phyloP scores from a whole-genome alignment of 2,113 vertebrate genomes.

The Anhinga rufa region DNA sequence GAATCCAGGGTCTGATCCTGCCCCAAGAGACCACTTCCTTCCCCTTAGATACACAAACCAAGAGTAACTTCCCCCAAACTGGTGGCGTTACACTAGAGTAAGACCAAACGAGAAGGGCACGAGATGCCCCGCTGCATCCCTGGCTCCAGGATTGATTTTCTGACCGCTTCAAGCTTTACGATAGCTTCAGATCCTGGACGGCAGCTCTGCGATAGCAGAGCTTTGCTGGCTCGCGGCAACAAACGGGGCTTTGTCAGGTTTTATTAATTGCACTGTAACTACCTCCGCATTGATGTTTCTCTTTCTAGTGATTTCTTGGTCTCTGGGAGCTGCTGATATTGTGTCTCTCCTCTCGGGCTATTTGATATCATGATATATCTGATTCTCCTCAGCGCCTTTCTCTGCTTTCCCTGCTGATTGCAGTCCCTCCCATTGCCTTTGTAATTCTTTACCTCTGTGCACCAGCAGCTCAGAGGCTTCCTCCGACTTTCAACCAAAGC shows the following conservation, averaged over 20 bases:
- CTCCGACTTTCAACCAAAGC: background rate
- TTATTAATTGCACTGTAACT: background rate
- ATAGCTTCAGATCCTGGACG: background rate
- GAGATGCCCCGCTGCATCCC: background rate
- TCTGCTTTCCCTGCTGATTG: background rate
- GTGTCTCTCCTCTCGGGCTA: background rate
- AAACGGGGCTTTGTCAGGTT: background rate
- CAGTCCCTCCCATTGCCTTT: background rate
- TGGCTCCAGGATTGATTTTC: background rate
- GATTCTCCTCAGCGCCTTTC: background rate
- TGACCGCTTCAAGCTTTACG: background rate
- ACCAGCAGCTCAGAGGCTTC: background rate
- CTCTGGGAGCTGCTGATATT: background rate
- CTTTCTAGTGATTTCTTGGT: background rate
- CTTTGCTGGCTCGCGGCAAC: background rate
- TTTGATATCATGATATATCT: background rate
- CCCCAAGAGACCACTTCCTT: background rate
- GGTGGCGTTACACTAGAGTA: fast-evolving
- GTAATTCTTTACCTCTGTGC: background rate
- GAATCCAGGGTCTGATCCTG: background rate
- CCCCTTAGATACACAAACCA: background rate
- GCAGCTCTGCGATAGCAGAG: background rate
- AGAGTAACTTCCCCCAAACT: background rate
- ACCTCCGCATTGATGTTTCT: background rate
- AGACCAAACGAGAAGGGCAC: background rate